Conservation (phyloP, 2,888 invertebrate species). For the Sphaerophoria rueppellii region DNA sequence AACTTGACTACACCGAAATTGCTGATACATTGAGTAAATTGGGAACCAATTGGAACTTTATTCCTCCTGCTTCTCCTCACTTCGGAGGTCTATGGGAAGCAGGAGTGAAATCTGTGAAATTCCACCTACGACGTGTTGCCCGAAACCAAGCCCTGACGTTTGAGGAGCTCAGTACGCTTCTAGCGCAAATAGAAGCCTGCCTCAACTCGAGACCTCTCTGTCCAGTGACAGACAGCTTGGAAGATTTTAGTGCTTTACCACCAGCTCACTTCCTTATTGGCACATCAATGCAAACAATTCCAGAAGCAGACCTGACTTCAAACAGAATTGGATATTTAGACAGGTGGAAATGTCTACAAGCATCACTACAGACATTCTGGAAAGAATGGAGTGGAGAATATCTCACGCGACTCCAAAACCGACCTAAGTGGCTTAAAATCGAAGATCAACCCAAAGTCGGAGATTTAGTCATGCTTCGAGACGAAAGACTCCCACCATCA, state of each 20-base stretch:
- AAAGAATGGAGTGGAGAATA: constrained; percentile 4
- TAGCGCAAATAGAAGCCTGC: constrained; percentile 15
- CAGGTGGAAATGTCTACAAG: constrained; percentile 8
- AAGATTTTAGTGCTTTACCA: background rate
- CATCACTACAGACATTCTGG: background rate
- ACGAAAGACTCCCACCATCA: constrained; percentile 7
- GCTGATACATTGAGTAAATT: background rate
- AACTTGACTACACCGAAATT: background rate
- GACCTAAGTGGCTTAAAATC: constrained; percentile 38
- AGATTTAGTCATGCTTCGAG: constrained; percentile 14
- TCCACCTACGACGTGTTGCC: constrained; percentile 5
- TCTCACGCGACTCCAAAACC: constrained; percentile 6
- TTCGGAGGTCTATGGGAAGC: too few species aligned
- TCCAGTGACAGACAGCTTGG: constrained; percentile 9
- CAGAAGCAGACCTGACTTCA: too few species aligned
- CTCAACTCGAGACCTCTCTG: constrained; percentile 15
- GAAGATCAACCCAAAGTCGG: constrained; percentile 17
- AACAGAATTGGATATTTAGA: background rate
- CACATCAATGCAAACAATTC: background rate
- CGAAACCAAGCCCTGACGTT: constrained; percentile 14
- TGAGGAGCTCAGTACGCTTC: constrained; percentile 12
- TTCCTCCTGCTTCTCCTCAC: too few species aligned
- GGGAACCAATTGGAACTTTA: background rate
- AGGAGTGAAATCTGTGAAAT: background rate
- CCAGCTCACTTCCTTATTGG: constrained; percentile 9